These are phyloP conservation scores for Drosophila pallidifrons DNA, from an alignment of 1,140 invertebrate species.

Conservation along the genomic window DNA sequence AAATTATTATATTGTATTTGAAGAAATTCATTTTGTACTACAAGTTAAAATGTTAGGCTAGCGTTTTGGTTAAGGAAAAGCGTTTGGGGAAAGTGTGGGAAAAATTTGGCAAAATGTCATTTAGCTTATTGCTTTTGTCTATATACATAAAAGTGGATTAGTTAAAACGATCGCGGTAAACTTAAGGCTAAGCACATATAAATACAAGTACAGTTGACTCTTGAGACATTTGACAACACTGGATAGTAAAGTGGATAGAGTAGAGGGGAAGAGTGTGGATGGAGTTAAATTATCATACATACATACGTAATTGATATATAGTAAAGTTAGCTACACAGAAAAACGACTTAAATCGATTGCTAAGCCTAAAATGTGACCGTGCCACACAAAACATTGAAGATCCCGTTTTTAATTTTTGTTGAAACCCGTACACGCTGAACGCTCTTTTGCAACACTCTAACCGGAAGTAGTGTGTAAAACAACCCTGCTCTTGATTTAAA, in stretches of 20 bases:
- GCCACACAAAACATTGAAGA: constrained; percentile 38
- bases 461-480: constrained; percentile 12
- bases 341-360: constrained; percentile 34
- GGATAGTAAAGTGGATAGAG: constrained; percentile 10
- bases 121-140: constrained; percentile 41
- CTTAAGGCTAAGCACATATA: constrained; percentile 53
- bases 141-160: constrained; percentile 49
- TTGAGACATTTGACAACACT: constrained; percentile 53
- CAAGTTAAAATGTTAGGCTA: constrained; percentile 71
- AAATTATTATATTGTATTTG: constrained; percentile 8
- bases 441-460: constrained; percentile 33
- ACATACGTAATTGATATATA: constrained; percentile 20
- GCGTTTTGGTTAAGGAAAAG: constrained; percentile 78
- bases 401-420: constrained; percentile 25
- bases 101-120: constrained; percentile 2
- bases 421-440: constrained; percentile 39
- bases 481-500: constrained; percentile 27
- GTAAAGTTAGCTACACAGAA: constrained; percentile 42
- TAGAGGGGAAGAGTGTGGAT: constrained; percentile 15
- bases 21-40: constrained; percentile 73
- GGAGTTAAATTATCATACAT: constrained; percentile 45
- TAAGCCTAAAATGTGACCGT: constrained; percentile 31
- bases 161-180: constrained; percentile 24
- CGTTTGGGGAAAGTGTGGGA: constrained; percentile 23
- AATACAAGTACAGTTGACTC: constrained; percentile 50